phyloP scores from a whole-genome alignment of 2,797 vertebrate genomes.

The Pelobates cultripes region DNA sequence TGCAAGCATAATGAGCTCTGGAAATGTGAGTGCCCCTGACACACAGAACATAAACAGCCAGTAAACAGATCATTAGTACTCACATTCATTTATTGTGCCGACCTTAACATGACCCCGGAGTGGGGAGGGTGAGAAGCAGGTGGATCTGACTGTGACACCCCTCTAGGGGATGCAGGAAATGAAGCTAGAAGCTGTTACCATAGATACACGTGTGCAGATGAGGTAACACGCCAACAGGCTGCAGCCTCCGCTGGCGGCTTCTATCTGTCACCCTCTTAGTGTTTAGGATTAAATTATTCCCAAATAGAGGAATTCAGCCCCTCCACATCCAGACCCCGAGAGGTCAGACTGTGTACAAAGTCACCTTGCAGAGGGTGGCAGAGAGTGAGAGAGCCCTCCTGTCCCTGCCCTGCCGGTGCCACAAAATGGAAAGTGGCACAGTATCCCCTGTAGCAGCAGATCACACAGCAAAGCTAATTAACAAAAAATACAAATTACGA shows the following conservation, averaged over 20 bases:
- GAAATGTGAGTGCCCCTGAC: slow-evolving; percentile 81
- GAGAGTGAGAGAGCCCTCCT: slow-evolving; percentile 26
- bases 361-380: slow-evolving; percentile 45
- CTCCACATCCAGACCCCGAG: slow-evolving; percentile 13
- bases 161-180: slow-evolving; percentile 74
- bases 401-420: slow-evolving; percentile 44
- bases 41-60: slow-evolving; percentile 79
- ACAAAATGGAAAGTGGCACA: slow-evolving; percentile 43
- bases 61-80: slow-evolving; percentile 79
- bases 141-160: slow-evolving; percentile 75
- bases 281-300: slow-evolving; percentile 67
- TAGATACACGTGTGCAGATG: slow-evolving; percentile 92
- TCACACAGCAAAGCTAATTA: slow-evolving; percentile 56
- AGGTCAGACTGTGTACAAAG: slow-evolving; percentile 23
- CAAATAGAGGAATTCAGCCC: slow-evolving; percentile 41
- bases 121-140: slow-evolving; percentile 78
- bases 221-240: slow-evolving; percentile 77
- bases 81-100: slow-evolving; percentile 85
- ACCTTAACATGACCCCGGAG: slow-evolving; percentile 90
- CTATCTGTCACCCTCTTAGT: slow-evolving; percentile 59
- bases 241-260: slow-evolving; percentile 64
- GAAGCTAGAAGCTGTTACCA: slow-evolving; percentile 84
- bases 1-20: slow-evolving; percentile 82
- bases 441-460: slow-evolving; percentile 52
- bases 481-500: slow-evolving; percentile 56